phyloP scores from a whole-genome alignment of 53 echinoderm and acorn worm species.

The Antedon mediterranea region DNA sequence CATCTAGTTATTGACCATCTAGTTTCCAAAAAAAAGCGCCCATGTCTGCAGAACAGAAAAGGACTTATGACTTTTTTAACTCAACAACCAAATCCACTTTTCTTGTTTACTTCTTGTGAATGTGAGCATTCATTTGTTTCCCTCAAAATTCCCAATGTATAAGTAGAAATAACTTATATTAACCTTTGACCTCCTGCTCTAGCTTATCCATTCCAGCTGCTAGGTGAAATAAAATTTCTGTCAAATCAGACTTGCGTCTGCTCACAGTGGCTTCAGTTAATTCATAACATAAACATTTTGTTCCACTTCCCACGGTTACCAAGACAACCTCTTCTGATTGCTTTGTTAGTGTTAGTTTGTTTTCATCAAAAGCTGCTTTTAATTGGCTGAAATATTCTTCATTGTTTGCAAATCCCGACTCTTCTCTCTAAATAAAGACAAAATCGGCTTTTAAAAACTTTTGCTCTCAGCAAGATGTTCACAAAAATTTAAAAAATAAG shows the following conservation, averaged over 20 bases:
- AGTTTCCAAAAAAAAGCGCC: no score
- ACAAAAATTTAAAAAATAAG: no score
- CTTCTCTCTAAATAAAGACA: background rate
- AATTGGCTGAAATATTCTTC: background rate
- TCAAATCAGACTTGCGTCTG: background rate
- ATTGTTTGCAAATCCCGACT: background rate
- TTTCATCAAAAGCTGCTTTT: background rate
- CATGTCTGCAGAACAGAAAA: no score
- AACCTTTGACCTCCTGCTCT: background rate
- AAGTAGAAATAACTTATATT: background rate
- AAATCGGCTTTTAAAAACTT: no score
- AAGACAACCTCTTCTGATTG: background rate
- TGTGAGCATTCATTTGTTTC: no score
- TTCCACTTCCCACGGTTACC: background rate
- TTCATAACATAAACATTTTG: background rate
- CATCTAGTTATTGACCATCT: no score
- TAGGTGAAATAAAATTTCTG: background rate
- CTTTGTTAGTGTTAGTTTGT: background rate
- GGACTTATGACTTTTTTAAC: no score
- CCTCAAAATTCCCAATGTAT: no score
- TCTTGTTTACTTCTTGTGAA: no score
- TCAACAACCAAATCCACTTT: no score
- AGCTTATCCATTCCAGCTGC: background rate
- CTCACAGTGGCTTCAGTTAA: background rate
- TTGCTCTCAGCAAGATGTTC: no score